Base-by-base conservation (phyloP, 2,113 vertebrate genomes). In the Brachirus orientalis region DNA sequence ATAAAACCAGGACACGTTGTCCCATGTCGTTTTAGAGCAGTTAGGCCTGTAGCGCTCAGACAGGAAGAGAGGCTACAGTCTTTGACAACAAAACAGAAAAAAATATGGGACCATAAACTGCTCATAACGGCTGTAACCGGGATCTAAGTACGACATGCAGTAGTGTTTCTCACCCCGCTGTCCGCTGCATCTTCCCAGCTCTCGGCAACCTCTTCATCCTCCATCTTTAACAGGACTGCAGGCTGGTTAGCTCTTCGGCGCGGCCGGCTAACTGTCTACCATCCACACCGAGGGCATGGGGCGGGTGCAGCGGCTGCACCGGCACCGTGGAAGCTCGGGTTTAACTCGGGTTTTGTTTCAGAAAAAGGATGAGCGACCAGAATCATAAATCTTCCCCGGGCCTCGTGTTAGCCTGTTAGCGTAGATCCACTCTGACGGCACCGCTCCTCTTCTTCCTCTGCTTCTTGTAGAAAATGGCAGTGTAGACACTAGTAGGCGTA, bases 161-260 rank as follows among this genome's bases (percentile, higher is more conserved):
- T 6, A 1, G 8, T 16, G 47, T 44, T 43, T 69, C 94, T 95
- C 85, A 98, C 96, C 94, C 96, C 95, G 85, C 96, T 96, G 81
- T 96, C 95, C 71, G 95, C 95, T 58, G 95, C 95, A 84, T 96
- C 95, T 88, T 96, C 95, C 96, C 96, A 96, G 91, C 94, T 96
- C 89, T 97, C 96, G 18, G 95, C 95, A 87, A 98, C 95, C 92
- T 97, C 96, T 77, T 97, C 96, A 91, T 97, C 96, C 93, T 96
- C 96, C 96, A 98, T 97, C 90, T 94, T 96, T 50, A 72, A 58
- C 82, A 46, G 60, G 20, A 59, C 54, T 53, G 62, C 22, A 64
- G 51, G 56, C 58, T 61, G 68, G 8, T 79, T 71, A 17, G 57
- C 58, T 66, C 68, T 72, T 77, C 52, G 63, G 47, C 54, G 73